Evolutionary conservation across 1,140 invertebrate genomes (phyloP).

Genomic region (Drosophila kohkoa): DNA sequence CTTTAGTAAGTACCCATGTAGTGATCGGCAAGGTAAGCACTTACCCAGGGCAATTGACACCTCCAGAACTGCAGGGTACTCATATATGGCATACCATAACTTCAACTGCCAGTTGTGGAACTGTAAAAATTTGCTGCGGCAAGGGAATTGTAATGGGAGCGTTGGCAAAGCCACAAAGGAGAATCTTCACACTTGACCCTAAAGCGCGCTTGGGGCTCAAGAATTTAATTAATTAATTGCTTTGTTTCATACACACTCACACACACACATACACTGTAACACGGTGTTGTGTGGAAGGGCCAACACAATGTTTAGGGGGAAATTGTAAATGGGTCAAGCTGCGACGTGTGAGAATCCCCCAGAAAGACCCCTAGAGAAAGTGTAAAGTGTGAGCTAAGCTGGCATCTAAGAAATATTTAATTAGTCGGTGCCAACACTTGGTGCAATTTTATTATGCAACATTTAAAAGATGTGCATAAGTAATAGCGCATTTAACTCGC

Average conservation of each 20-base stretch:
- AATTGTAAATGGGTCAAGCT: conserved; percentile 58
- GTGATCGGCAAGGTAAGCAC: too few species aligned
- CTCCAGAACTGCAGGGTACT: too few species aligned
- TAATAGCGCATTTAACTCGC: background rate
- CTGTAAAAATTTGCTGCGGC: background rate
- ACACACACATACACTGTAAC: conserved; percentile 37
- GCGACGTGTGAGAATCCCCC: background rate
- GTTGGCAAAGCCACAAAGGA: conserved; percentile 52
- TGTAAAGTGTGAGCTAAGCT: background rate
- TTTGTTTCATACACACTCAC: conserved; percentile 42
- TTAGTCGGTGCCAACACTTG: background rate
- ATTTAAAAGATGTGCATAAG: background rate
- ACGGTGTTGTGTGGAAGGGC: background rate
- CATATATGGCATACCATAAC: background rate
- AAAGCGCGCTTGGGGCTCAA: conserved; percentile 59
- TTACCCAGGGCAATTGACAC: too few species aligned
- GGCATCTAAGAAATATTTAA: background rate
- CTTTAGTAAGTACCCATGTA: too few species aligned
- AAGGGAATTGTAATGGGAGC: conserved; percentile 14
- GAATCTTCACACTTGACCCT: conserved; percentile 69
- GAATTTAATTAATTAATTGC: conserved; percentile 82
- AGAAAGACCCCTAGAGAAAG: background rate
- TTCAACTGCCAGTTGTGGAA: background rate
- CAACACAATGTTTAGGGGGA: conserved; percentile 3
- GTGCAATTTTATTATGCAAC: background rate